phyloP scores from a whole-genome alignment of 2,797 vertebrate species.

The Cossypha caffra region DNA sequence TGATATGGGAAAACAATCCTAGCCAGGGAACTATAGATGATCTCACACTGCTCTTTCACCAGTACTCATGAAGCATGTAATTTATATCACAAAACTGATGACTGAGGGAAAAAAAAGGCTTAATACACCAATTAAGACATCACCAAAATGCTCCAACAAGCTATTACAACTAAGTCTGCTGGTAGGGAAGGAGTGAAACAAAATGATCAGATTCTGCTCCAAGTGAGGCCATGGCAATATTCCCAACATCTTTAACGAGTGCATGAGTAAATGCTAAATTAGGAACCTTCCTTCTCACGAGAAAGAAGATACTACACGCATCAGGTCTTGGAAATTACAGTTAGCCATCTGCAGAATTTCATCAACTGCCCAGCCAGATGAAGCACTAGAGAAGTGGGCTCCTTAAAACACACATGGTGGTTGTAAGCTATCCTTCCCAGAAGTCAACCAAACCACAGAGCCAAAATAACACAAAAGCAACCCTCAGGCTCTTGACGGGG shows the following conservation, averaged over 20 bases:
- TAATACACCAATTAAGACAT: constrained; percentile 50
- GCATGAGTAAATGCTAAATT: constrained; percentile 42
- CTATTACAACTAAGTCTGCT: constrained; percentile 31
- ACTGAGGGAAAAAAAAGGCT: not conserved
- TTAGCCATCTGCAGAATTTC: constrained; percentile 38
- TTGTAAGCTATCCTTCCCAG: not conserved
- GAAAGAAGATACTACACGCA: constrained; percentile 17
- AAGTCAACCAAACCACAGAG: not conserved
- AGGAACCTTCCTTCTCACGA: not conserved
- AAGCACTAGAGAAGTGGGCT: not conserved
- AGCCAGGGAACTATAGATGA: constrained; percentile 27
- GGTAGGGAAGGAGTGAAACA: constrained; percentile 32
- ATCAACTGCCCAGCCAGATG: not conserved
- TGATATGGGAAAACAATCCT: constrained; percentile 24
- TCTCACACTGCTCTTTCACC: constrained; percentile 31
- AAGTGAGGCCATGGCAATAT: constrained; percentile 43
- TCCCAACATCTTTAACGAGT: constrained; percentile 37
- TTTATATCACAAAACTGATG: constrained; percentile 51
- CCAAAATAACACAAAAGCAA: not conserved
- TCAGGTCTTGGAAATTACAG: not conserved
- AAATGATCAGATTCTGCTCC: not conserved
- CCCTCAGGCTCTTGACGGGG: not conserved
- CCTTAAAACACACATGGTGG: not conserved
- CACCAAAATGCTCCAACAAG: constrained; percentile 26
- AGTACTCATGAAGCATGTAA: constrained; percentile 13